Base-by-base conservation (phyloP, 37 sponge, comb jelly and placozoan species). In the Diacarnus erythraeanus region DNA sequence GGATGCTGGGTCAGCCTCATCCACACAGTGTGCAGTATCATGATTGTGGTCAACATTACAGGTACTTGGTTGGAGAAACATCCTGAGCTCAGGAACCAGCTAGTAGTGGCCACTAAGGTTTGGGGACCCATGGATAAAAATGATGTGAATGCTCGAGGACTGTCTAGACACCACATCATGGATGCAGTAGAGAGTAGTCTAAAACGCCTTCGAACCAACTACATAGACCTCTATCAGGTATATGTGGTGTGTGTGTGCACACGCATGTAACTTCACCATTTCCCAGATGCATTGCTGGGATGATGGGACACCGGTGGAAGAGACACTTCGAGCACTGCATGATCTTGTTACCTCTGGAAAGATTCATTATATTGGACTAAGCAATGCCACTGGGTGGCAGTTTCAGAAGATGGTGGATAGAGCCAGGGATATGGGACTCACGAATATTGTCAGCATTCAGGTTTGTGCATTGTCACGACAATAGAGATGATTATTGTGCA, bases 301-400 rank as follows among this genome's bases (percentile, higher is more conserved):
- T 60, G 91, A 83, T 71, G 96, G 93, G 21, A 92, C 96, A 0
- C 88, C 91, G 9, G 27, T 96, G 56, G 96, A 96, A 72, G 96
- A 96, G 83, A 93, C 93, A 17, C 71, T 96, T 34, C 33, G 84
- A 3, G 86, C 94, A 0, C 88, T 96, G 56, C 86, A 88, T 61
- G 91, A 90, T 64, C 89, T 96, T 37, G 96, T 96, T 20, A 56
- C 67, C 37, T 30, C 30, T 63, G 93, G 96, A 12, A 96, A 96
- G 86, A 83, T 96, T 10, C 84, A 70, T 61, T 96, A 96, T 56
- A 36, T 96, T 26, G 96, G 96, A 35, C 80, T 96, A 57, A 96
- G 96, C 79, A 96, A 96, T 61, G 96, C 93, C 72, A 75, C 85
- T 29, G 96, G 96, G 0, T 96, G 96, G 96, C 96, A 96, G 84